These are phyloP conservation scores for Helarctos malayanus DNA, from an alignment of 2,797 vertebrate genomes.

Conservation along the genomic window DNA sequence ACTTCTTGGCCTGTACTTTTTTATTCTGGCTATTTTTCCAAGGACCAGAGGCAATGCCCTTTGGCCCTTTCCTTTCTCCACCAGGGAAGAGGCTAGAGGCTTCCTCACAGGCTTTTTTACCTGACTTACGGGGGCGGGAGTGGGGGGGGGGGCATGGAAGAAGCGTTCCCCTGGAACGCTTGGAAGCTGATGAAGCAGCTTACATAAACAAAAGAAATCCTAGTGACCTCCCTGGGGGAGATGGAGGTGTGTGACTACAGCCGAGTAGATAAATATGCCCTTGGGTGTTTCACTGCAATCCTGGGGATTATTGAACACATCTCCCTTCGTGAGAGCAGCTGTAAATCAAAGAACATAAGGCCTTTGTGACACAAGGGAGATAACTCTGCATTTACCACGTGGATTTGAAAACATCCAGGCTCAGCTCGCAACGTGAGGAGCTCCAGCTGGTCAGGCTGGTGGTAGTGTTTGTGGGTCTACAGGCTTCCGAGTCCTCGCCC, in stretches of 20 bases:
- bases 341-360: constrained; percentile 63
- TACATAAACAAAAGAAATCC: constrained; percentile 50
- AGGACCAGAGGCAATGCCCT: not conserved
- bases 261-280: constrained; percentile 15
- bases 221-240: not conserved
- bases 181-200: not conserved
- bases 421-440: not conserved
- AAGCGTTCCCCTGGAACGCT: not conserved
- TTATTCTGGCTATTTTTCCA: not conserved
- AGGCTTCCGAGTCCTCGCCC: not conserved
- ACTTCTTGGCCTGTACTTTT: not conserved
- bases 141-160: not conserved
- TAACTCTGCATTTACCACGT: not conserved
- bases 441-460: not conserved
- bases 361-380: constrained; percentile 57
- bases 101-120: not conserved
- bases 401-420: constrained; percentile 44
- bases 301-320: constrained; percentile 67
- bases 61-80: not conserved
- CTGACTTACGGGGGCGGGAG: not conserved
- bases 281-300: constrained; percentile 55
- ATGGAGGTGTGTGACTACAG: not conserved
- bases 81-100: not conserved
- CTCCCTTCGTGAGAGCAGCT: not conserved
- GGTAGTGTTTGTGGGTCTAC: not conserved